Base-by-base conservation (phyloP, 2,797 vertebrate genomes). In the Telmatherina bonti region DNA sequence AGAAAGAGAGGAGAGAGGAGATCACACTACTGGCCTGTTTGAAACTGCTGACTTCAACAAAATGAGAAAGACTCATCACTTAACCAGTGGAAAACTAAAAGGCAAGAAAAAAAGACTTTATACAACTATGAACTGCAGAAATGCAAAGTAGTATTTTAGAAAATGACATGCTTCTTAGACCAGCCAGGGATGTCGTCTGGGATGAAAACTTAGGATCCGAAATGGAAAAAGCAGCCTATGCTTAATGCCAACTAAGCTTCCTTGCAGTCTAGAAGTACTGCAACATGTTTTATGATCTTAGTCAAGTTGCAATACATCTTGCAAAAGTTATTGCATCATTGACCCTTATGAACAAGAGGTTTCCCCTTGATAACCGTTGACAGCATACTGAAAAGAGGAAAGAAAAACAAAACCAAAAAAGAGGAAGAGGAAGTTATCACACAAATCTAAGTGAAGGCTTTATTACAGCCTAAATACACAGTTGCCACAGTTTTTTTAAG, bases 41-140 rank as follows among this genome's bases (percentile, higher is more conserved):
- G 1, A 67, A 45, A 71, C 49, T 78, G 81, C 76, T 75, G 74
- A 85, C 57, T 59, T 62, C 76, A 83, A 70, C 74, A 67, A 36
- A 16, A 74, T 30, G 5, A 70, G 35, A 71, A 18, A 56, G 61
- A 67, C 22, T 22, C 27, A 47, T 49, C 27, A 31, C 57, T 45
- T 57, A 15, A 64, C 30, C 36, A 67, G 35, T 64, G 22, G 61
- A 72, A 13, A 56, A 67, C 49, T 60, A 9, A 8, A 4, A 36
- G 4, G 13, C 1, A 36, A 41, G 5, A 41, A 41, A 16, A 36
- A 57, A 2, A 10, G 16, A 56, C 3, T 79, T 56, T 7, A 33
- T 56, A 47, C 36, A 35, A 30, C 36, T 38, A 53, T 13, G 29
- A 61, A 41, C 13, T 27, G 15, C 12, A 29, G 33, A 35, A 59